Percentiles rank a stretch among this genome's conserved stretches.
phyloP scores from a whole-genome alignment of 1,140 invertebrate genomes.

The Lysiphlebus fabarum region DNA sequence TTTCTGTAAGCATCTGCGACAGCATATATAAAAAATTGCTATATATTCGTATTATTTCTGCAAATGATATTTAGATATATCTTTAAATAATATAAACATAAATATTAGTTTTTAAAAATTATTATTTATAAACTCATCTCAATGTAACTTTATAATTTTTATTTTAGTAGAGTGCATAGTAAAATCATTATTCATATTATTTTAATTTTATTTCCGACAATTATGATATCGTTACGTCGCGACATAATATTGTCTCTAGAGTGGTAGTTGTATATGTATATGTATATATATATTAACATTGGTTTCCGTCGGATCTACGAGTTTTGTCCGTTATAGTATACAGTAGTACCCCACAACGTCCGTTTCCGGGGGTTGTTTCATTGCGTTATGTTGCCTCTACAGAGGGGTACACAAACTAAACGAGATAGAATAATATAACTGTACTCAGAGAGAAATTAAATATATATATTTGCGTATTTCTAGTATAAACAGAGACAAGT shows the following conservation, averaged over 20 bases:
- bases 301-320: constrained; percentile 18
- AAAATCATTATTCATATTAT: not conserved
- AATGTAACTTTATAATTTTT: too few relatives aligned
- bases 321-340: constrained; percentile 13
- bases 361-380: constrained; percentile 22
- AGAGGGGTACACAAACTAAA: constrained; percentile 1
- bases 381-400: constrained; percentile 16
- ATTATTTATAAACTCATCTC: too few relatives aligned
- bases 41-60: constrained; percentile 1
- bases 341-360: constrained; percentile 13
- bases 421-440: not conserved
- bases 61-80: constrained; percentile 10
- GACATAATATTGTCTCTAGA: constrained; percentile 20
- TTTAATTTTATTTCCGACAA: constrained; percentile 11
- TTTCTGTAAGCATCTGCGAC: constrained; percentile 39
- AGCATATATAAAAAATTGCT: constrained; percentile 44
- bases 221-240: constrained; percentile 20
- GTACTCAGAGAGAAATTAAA: not conserved
- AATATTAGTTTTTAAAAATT: too few relatives aligned
- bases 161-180: too few relatives aligned
- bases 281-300: constrained; percentile 18
- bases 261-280: not conserved
- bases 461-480: constrained; percentile 13
- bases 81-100: too few relatives aligned
- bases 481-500: not conserved